These are phyloP conservation scores for Ichneumoninae sp. DNA, from an alignment of 2,888 invertebrate genomes.

Conservation along the genomic window DNA sequence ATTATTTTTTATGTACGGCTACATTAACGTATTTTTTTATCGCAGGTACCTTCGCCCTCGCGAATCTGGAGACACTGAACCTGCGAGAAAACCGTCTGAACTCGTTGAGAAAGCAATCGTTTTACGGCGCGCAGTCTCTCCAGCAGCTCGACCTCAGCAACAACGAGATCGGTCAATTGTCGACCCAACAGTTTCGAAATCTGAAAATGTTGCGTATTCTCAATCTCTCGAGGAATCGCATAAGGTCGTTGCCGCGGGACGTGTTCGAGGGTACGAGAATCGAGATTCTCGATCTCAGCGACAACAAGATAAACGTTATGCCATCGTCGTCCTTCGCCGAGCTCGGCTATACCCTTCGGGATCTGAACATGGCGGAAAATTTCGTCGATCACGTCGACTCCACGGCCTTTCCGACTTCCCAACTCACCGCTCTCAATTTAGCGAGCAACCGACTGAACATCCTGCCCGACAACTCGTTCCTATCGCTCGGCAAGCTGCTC, in stretches of 20 bases:
- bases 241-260: conserved; percentile 91
- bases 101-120: conserved; percentile 90
- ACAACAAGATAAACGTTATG: conserved; percentile 92
- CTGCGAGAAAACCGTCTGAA: conserved; percentile 91
- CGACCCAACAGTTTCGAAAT: conserved; percentile 92
- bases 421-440: conserved; percentile 91
- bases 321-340: conserved; percentile 92
- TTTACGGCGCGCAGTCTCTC: conserved; percentile 90
- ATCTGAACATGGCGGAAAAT: conserved; percentile 92
- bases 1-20: too few species aligned
- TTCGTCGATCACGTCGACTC: conserved; percentile 94
- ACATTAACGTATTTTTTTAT: conserved; percentile 83
- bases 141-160: conserved; percentile 92
- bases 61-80: conserved; percentile 89
- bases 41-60: conserved; percentile 90
- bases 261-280: conserved; percentile 92
- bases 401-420: conserved; percentile 93
- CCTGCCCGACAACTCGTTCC: conserved; percentile 95
- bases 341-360: conserved; percentile 91
- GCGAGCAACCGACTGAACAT: conserved; percentile 93
- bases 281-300: conserved; percentile 92
- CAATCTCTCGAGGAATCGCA: conserved; percentile 89
- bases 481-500: conserved; percentile 91
- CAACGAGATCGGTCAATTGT: conserved; percentile 91
- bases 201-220: conserved; percentile 90